phyloP scores from a whole-genome alignment of 53 echinoderm and acorn worm genomes.

The Glandiceps talaboti region DNA sequence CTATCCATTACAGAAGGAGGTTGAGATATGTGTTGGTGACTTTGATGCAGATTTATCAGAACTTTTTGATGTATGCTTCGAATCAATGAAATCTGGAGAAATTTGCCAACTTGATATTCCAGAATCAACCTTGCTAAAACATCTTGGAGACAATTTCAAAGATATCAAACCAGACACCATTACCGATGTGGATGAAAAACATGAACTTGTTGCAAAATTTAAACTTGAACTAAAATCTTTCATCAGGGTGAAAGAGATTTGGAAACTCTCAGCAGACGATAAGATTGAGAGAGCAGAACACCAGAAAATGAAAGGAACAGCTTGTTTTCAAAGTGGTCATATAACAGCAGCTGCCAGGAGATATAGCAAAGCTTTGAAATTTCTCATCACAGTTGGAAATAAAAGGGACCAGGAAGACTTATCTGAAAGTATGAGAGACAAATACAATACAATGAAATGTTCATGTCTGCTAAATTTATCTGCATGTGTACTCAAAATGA shows the following conservation, averaged over 20 bases:
- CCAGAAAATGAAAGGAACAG: constrained; percentile 50
- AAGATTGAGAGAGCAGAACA: constrained; percentile 28
- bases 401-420: constrained; percentile 12
- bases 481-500: constrained; percentile 59
- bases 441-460: constrained; percentile 30
- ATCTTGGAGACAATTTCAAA: background rate
- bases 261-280: constrained; percentile 41
- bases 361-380: constrained; percentile 52
- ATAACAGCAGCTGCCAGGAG: constrained; percentile 42
- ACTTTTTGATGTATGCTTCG: constrained; percentile 39
- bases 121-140: background rate
- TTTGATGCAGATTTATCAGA: constrained; percentile 47
- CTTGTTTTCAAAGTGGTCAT: constrained; percentile 52
- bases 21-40: constrained; percentile 34
- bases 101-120: constrained; percentile 13
- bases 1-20: constrained; percentile 31
- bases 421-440: constrained; percentile 10
- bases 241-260: constrained; percentile 45
- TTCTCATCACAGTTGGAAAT: constrained; percentile 33
- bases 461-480: constrained; percentile 60
- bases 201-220: background rate
- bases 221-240: constrained; percentile 30
- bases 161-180: background rate
- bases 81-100: constrained; percentile 48
- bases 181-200: background rate